Percentiles rank a stretch among this genome's conserved stretches.
phyloP scores from a whole-genome alignment of 2,113 vertebrate species.

The Copsychus sechellarum region DNA sequence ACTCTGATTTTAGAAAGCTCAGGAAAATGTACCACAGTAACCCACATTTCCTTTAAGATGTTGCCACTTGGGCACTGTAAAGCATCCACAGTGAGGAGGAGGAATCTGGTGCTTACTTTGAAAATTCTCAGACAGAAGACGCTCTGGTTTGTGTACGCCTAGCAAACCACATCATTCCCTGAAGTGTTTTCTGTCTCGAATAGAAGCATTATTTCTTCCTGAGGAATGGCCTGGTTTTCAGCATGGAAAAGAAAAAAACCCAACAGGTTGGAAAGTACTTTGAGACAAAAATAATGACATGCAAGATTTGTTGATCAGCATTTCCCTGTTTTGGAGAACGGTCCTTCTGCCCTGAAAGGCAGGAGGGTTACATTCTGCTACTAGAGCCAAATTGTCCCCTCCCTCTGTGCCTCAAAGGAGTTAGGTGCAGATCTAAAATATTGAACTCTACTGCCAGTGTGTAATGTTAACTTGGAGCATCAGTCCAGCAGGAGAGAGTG shows the following conservation, averaged over 20 bases:
- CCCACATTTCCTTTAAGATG: not conserved
- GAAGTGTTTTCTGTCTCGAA: not conserved
- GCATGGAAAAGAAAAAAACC: not conserved
- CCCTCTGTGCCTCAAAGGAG: not conserved
- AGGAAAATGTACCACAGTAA: not conserved
- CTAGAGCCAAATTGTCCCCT: fast-evolving
- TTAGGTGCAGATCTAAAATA: not conserved
- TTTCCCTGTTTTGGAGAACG: not conserved
- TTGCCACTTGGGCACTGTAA: not conserved
- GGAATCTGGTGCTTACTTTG: not conserved
- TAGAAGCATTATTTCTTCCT: not conserved
- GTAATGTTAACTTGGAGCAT: not conserved
- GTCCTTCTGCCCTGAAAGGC: not conserved
- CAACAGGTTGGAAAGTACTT: not conserved
- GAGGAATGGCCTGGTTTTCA: not conserved
- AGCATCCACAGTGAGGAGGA: not conserved
- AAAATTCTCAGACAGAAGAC: not conserved
- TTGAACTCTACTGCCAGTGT: not conserved
- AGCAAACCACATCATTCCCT: not conserved
- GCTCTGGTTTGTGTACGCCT: not conserved
- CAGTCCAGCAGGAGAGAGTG: not conserved
- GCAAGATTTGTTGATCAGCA: not conserved
- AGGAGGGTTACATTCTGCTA: not conserved
- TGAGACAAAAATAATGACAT: not conserved
- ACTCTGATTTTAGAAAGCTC: not conserved